Conservation (phyloP, 2,113 vertebrate genomes). For the Otocyon megalotis region DNA sequence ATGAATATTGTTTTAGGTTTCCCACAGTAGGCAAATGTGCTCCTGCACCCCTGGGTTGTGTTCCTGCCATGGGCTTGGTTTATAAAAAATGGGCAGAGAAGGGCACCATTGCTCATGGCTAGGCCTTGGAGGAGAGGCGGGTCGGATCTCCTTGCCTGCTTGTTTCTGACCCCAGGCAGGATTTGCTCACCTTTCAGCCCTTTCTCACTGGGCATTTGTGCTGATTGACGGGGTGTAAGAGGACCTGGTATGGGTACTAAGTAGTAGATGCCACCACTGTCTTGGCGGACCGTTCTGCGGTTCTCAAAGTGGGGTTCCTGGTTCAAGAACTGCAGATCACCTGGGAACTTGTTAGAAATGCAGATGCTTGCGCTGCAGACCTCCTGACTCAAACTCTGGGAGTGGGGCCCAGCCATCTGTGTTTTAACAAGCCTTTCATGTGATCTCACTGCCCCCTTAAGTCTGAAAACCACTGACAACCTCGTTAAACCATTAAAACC, state of each 20-base stretch:
- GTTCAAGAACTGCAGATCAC: not conserved
- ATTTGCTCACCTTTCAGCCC: constrained; percentile 28
- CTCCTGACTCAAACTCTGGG: not conserved
- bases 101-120: not conserved
- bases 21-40: not conserved
- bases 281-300: not conserved
- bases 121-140: not conserved
- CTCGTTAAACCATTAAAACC: not conserved
- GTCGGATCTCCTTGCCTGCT: not conserved
- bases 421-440: not conserved
- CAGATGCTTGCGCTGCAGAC: not conserved
- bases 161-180: not conserved
- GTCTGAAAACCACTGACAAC: not conserved
- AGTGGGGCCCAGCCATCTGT: not conserved
- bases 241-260: not conserved
- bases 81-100: constrained; percentile 1
- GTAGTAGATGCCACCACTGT: not conserved
- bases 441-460: not conserved
- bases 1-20: constrained; percentile 48
- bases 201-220: not conserved
- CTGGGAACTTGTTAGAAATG: not conserved
- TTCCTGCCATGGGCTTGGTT: not conserved
- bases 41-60: not conserved
- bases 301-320: not conserved
- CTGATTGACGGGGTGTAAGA: not conserved